Evolutionary conservation across 1,140 invertebrate species (phyloP).

Genomic region (Drosophila sp.): DNA sequence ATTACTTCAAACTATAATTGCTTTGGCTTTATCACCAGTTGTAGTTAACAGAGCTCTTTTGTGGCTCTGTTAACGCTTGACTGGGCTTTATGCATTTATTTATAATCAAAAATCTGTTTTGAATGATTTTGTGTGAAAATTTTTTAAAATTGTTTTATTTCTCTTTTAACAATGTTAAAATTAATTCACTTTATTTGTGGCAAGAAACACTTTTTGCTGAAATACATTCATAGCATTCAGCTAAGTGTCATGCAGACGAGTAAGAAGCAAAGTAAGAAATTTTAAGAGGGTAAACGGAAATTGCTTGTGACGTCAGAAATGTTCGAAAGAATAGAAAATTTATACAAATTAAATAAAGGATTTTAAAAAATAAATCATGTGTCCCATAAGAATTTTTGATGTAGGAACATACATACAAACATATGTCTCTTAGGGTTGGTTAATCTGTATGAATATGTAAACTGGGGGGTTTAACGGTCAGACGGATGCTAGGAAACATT

Average conservation of each 20-base stretch:
- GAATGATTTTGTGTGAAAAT: too few species aligned
- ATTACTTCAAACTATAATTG: neutral
- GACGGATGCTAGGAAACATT: conserved; percentile 43
- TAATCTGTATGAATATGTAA: neutral
- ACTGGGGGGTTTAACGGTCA: conserved; percentile 2
- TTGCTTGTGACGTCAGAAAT: conserved; percentile 13
- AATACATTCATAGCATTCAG: neutral
- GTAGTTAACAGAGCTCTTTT: neutral
- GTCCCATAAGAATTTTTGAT: neutral
- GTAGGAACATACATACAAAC: neutral
- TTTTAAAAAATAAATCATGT: neutral
- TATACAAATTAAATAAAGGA: neutral
- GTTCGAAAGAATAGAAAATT: neutral
- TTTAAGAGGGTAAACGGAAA: neutral
- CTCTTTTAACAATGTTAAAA: too few species aligned
- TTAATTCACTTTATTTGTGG: too few species aligned
- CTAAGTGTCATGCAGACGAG: neutral
- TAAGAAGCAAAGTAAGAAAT: neutral
- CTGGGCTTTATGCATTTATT: neutral
- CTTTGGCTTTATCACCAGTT: neutral
- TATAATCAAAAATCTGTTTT: neutral
- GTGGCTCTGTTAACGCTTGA: neutral
- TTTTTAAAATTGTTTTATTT: too few species aligned
- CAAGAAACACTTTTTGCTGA: too few species aligned
- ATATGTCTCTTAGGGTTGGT: neutral